Conservation (phyloP, 2,888 invertebrate genomes). For the Ceraclea dissimilis region DNA sequence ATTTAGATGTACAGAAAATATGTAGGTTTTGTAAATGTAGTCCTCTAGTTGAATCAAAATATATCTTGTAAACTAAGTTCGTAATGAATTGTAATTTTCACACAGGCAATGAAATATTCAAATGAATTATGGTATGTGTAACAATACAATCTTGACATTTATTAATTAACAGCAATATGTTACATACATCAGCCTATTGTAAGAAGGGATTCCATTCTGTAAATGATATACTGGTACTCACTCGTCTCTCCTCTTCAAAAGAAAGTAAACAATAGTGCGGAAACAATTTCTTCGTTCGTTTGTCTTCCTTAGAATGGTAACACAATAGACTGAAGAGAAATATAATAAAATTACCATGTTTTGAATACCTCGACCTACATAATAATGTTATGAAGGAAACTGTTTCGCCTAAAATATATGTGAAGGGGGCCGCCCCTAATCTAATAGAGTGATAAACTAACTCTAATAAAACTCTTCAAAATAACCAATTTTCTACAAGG, state of each 20-base stretch:
- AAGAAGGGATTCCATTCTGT: neutral
- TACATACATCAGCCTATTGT: neutral
- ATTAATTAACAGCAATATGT: neutral
- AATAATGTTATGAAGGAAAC: neutral
- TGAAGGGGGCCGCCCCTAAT: neutral
- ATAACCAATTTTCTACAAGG: neutral
- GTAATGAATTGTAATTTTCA: no score
- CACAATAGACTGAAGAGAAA: neutral
- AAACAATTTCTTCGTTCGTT: constrained; percentile 1
- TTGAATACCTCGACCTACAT: neutral
- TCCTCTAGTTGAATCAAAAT: no score
- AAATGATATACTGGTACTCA: neutral
- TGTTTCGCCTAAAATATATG: neutral
- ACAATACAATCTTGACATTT: neutral
- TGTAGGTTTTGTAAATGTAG: no score
- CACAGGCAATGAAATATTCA: no score
- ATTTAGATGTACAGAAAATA: no score
- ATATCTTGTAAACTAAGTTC: no score
- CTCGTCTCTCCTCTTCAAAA: neutral
- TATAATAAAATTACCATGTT: constrained; percentile 1
- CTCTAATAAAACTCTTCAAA: neutral
- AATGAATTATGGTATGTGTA: neutral
- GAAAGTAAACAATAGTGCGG: neutral
- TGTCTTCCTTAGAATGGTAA: neutral
- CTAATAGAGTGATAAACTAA: neutral